Conservation (phyloP, 2,888 invertebrate genomes). For the Limenitis camilla region DNA sequence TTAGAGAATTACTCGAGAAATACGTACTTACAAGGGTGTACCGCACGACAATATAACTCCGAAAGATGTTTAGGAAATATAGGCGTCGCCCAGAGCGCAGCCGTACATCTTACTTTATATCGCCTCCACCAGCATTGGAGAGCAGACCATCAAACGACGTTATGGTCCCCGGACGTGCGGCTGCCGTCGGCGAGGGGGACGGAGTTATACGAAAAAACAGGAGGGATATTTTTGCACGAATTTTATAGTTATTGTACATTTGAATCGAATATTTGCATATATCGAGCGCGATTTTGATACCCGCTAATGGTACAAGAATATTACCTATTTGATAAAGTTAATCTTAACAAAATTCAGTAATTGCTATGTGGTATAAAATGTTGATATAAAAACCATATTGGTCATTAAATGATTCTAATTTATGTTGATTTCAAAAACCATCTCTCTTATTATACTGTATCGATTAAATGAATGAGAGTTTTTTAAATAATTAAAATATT, state of each 20-base stretch:
- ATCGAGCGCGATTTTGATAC: background rate
- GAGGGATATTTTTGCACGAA: constrained; percentile 58
- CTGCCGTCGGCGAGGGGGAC: constrained; percentile 52
- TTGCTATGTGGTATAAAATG: no score
- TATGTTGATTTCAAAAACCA: no score
- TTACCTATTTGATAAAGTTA: background rate
- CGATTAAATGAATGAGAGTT: no score
- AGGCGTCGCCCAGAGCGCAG: constrained; percentile 73
- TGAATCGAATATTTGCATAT: constrained; percentile 26
- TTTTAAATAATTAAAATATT: no score
- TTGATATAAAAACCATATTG: no score
- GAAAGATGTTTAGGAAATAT: constrained; percentile 73
- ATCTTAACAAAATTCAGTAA: no score
- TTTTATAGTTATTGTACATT: constrained; percentile 65
- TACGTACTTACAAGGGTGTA: constrained; percentile 58
- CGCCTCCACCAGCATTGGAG: constrained; percentile 71
- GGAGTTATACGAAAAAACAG: constrained; percentile 42
- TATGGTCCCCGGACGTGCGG: constrained; percentile 71
- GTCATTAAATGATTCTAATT: no score
- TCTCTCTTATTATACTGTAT: no score
- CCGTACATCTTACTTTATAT: constrained; percentile 70
- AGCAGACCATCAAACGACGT: constrained; percentile 74
- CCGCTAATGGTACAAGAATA: background rate
- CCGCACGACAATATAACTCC: constrained; percentile 58
- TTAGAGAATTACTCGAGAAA: constrained; percentile 24